Evolutionary conservation across 2,113 vertebrate genomes (phyloP).

Genomic region (Sinocyclocheilus grahami): DNA sequence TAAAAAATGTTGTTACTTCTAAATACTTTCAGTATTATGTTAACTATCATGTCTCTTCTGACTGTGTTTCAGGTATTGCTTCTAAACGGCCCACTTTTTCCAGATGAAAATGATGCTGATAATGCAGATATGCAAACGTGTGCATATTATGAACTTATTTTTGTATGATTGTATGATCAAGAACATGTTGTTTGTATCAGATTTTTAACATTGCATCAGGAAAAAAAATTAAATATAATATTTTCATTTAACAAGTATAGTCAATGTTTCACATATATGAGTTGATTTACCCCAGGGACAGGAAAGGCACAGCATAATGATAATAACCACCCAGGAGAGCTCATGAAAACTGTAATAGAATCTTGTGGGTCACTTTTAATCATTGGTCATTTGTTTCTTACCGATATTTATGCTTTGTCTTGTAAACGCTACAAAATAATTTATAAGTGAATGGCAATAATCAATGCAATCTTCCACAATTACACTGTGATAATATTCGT

Average conservation of each 20-base stretch:
- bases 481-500: not conserved
- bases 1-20: not conserved
- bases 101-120: not conserved
- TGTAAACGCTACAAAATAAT: not conserved
- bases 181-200: not conserved
- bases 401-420: not conserved
- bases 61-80: conserved; percentile 16
- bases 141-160: not conserved
- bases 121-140: not conserved
- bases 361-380: not conserved
- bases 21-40: not conserved
- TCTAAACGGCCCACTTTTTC: conserved; percentile 6
- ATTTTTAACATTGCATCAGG: not conserved
- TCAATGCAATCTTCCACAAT: not conserved
- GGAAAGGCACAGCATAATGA: too few relatives aligned
- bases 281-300: too few relatives aligned
- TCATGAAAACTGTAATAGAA: too few relatives aligned
- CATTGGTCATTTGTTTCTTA: not conserved
- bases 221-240: too few relatives aligned
- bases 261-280: too few relatives aligned
- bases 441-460: not conserved
- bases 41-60: not conserved
- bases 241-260: too few relatives aligned
- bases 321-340: too few relatives aligned
- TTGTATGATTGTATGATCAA: not conserved